Base-by-base conservation (phyloP, 2,888 invertebrate genomes). In the Cantharis nigra region DNA sequence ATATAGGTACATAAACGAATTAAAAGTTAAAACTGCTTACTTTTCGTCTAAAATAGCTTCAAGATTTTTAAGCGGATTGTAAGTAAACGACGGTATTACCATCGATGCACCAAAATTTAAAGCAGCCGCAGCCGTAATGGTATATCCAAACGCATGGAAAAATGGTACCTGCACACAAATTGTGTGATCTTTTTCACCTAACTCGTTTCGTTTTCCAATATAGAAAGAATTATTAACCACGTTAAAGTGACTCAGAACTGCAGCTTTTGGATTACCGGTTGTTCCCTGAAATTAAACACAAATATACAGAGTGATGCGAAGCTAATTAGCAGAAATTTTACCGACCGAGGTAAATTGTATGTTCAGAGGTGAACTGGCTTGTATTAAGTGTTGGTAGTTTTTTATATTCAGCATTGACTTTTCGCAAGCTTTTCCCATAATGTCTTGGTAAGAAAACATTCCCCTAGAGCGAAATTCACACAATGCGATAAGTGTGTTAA, bases 271-370 rank as follows among this genome's bases (percentile, higher is more conserved):
- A 63, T 88, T 85, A 0, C 91, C 91, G 0, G 97, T 88, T 3
- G 89, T 88, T 65, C 89, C 89, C 89, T 89, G 72, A 84, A 85
- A 70, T 69, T n/a, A 49, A 49, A 7, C 33, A n/a, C n/a, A 74
- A 70, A 33, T 64, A 64, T 7, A 11, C 13, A 30, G 30, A 18
- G 18, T 16, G 23, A 65, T 9, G n/a, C 16, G 13, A 69, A 3
- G 9, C 3, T 2, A 9, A 9, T 26, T 10, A 28, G 20, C 20
- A 3, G 14, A n/a, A 4, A 11, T 85, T 87, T 84, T 85, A 92
- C 92, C 0, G 96, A 97, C 0, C 0, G 96, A 97, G 0, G 96
- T 96, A 85, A 96, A 96, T 85, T 96, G 93, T 81, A 97, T 93
- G 85, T 94, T 95, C 82, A 92, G 93, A 0, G 93, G 90, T 64